Evolutionary conservation across 2,797 vertebrate genomes (phyloP).

Genomic region (Eulemur albifrons): DNA sequence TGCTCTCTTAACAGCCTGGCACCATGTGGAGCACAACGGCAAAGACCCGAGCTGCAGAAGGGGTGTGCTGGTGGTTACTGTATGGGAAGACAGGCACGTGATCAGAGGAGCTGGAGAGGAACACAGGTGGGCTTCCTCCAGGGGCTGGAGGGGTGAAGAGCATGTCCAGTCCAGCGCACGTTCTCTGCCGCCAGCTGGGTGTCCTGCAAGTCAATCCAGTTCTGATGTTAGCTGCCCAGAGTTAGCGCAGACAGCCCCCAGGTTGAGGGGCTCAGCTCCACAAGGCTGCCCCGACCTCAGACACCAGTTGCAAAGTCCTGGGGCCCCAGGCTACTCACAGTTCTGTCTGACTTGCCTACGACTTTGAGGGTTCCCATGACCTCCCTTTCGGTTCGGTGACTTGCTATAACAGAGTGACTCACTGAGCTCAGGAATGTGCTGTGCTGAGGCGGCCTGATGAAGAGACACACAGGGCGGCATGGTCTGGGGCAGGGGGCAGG

Average conservation of each 20-base stretch:
- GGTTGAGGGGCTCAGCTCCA: neutral
- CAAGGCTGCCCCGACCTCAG: neutral
- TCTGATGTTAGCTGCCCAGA: neutral
- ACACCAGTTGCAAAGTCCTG: neutral
- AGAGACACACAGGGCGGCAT: neutral
- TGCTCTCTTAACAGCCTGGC: neutral
- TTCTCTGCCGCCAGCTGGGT: neutral
- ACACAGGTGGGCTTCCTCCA: neutral
- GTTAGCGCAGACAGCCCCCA: neutral
- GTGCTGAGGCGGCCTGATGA: neutral
- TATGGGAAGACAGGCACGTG: fast-evolving
- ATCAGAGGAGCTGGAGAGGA: neutral
- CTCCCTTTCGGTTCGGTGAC: neutral
- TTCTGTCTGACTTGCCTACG: neutral
- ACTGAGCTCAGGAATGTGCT: neutral
- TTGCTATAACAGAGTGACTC: neutral
- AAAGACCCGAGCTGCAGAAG: neutral
- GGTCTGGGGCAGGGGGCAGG: neutral
- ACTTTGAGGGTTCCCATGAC: neutral
- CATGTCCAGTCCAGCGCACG: fast-evolving
- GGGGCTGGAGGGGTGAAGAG: neutral
- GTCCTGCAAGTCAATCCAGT: neutral
- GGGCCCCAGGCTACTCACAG: neutral
- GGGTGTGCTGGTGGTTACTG: too few relatives aligned
- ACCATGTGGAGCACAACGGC: neutral